A percentile compares a stretch with the other conserved stretches of the same genome.
These are phyloP conservation scores for Candidula unifasciata DNA, from an alignment of 2,888 invertebrate species.

Conservation along the genomic window DNA sequence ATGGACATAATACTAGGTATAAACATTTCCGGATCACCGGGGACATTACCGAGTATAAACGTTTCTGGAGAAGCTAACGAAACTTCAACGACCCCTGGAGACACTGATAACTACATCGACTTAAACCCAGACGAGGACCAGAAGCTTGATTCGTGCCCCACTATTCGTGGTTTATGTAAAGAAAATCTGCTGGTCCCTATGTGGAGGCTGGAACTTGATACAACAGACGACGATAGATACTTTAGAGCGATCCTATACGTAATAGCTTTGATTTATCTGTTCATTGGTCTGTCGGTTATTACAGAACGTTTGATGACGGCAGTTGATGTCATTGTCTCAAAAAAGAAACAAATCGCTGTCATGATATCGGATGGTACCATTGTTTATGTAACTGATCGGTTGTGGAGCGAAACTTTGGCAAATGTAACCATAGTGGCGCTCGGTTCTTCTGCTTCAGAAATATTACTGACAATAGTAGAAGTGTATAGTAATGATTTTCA, in stretches of 20 bases:
- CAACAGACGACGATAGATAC: constrained; percentile 83
- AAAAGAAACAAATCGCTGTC: constrained; percentile 95
- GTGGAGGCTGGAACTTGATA: constrained; percentile 88
- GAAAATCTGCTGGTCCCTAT: constrained; percentile 91
- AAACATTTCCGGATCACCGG: neutral
- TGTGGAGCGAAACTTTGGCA: constrained; percentile 99
- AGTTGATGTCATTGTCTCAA: constrained; percentile 98
- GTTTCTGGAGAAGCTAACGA: no score
- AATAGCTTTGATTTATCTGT: constrained; percentile 91
- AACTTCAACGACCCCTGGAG: no score
- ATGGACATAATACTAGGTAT: no score
- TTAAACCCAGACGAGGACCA: neutral
- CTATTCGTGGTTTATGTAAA: constrained; percentile 81
- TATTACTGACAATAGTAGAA: constrained; percentile 80
- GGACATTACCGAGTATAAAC: no score
- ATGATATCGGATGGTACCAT: constrained; percentile 91
- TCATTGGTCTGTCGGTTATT: constrained; percentile 98
- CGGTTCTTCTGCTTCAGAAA: constrained; percentile 92
- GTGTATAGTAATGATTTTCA: constrained; percentile 75
- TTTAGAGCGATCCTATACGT: constrained; percentile 94
- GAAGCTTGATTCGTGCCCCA: constrained; percentile 56
- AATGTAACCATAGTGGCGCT: constrained; percentile 99
- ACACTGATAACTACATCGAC: neutral
- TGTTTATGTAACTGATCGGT: constrained; percentile 92
- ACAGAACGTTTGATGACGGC: constrained; percentile 99